phyloP scores from a whole-genome alignment of 2,113 vertebrate genomes.

The Setophaga kirtlandii region DNA sequence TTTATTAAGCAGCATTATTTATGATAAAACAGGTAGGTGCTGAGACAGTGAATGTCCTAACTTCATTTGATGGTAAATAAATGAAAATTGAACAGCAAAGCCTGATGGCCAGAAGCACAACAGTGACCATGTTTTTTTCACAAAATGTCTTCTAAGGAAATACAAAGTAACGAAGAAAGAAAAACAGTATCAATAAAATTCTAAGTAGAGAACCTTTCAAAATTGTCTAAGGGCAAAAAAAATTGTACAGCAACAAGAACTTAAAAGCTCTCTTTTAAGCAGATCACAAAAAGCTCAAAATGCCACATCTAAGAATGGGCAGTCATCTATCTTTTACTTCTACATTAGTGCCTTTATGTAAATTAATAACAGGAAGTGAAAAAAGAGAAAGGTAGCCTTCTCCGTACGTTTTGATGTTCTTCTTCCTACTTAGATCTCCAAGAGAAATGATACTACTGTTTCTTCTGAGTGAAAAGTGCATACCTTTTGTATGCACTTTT shows the following conservation, averaged over 20 bases:
- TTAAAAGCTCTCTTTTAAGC: not conserved
- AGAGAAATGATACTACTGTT: not conserved
- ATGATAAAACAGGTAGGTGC: not conserved
- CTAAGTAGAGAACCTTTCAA: not conserved
- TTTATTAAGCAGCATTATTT: not conserved
- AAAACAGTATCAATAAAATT: not conserved
- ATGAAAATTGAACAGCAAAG: not conserved
- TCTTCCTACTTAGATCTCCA: not conserved
- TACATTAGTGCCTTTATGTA: not conserved
- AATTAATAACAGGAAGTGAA: not conserved
- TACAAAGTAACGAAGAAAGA: not conserved
- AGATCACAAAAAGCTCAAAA: not conserved
- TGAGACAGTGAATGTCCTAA: not conserved
- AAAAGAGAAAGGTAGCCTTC: not conserved
- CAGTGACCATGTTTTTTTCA: not conserved
- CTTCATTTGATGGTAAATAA: not conserved
- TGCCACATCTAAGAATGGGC: not conserved
- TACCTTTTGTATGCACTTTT: not conserved
- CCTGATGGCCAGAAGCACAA: not conserved
- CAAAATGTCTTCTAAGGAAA: not conserved
- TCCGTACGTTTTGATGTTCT: not conserved
- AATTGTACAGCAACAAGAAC: too few species aligned
- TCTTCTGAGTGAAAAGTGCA: not conserved
- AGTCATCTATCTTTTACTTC: not conserved
- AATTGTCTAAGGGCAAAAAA: not conserved